These are phyloP conservation scores for Cancer borealis DNA, from an alignment of 2,888 invertebrate genomes.

Conservation along the genomic window DNA sequence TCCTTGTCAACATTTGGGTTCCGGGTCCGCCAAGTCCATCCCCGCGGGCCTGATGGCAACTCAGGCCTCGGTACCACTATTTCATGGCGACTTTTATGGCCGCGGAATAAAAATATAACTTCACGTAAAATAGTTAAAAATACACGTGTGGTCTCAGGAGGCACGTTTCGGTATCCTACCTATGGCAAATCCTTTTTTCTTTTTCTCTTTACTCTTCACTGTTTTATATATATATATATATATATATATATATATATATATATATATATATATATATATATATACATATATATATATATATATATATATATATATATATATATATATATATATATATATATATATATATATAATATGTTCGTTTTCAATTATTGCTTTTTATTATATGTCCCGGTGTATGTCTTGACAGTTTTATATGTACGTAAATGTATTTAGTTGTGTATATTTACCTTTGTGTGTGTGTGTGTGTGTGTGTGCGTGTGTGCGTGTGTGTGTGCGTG, in stretches of 20 bases:
- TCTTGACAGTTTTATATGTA: no score
- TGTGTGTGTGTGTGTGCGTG: no score
- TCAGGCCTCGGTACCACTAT: neutral
- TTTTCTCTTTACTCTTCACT: neutral
- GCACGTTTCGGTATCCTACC: neutral
- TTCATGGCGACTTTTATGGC: neutral
- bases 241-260: neutral
- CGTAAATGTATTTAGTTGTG: no score
- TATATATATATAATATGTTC: neutral
- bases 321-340: neutral
- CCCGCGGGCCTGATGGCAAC: neutral
- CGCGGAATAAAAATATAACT: neutral
- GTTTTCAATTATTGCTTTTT: neutral
- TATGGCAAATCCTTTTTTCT: no score
- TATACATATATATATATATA: neutral
- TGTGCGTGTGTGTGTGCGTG: no score
- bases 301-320: no score
- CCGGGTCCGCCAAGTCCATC: neutral
- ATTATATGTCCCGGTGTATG: no score
- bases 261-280: neutral
- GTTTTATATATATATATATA: neutral
- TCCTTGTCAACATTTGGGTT: neutral
- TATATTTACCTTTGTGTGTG: no score
- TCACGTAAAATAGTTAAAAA: neutral
- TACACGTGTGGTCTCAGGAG: neutral